Conservation (phyloP, 2,888 invertebrate genomes). For the Chrysolina americana region DNA sequence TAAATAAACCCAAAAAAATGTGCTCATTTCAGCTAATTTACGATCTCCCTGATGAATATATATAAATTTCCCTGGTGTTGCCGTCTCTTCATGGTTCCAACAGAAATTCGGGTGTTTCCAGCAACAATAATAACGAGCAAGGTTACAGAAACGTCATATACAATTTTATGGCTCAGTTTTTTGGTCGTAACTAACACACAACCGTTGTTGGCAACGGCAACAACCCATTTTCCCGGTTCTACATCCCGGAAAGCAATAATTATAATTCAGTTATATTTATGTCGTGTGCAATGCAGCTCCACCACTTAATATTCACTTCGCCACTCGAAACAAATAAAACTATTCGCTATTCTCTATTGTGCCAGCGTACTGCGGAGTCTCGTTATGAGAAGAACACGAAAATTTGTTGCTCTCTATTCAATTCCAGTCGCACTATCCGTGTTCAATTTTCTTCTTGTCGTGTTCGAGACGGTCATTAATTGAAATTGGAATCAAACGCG, state of each 20-base stretch:
- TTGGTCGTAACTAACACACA: slow-evolving; percentile 34
- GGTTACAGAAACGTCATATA: slow-evolving; percentile 20
- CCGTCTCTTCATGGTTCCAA: neutral
- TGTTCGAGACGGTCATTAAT: slow-evolving; percentile 1
- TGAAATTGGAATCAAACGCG: neutral
- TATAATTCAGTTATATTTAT: slow-evolving; percentile 47
- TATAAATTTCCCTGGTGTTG: neutral
- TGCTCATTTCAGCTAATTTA: neutral
- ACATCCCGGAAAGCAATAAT: slow-evolving; percentile 43
- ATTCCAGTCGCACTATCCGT: slow-evolving; percentile 29
- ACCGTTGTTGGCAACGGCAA: slow-evolving; percentile 45
- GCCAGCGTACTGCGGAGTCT: slow-evolving; percentile 22
- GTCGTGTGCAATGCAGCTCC: slow-evolving; percentile 46
- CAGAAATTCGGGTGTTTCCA: slow-evolving; percentile 1
- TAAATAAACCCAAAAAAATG: neutral
- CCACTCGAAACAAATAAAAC: slow-evolving; percentile 43
- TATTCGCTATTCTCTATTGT: slow-evolving; percentile 36
- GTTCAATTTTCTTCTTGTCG: slow-evolving; percentile 23
- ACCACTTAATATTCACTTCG: slow-evolving; percentile 44
- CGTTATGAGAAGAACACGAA: slow-evolving; percentile 40
- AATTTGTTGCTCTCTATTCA: slow-evolving; percentile 41
- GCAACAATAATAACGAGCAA: slow-evolving; percentile 12
- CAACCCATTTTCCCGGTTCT: slow-evolving; percentile 36
- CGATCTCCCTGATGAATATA: slow-evolving; percentile 6
- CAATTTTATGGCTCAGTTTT: slow-evolving; percentile 30